phyloP scores from a whole-genome alignment of 2,888 invertebrate genomes.

The Dicyrtoma fusca region DNA sequence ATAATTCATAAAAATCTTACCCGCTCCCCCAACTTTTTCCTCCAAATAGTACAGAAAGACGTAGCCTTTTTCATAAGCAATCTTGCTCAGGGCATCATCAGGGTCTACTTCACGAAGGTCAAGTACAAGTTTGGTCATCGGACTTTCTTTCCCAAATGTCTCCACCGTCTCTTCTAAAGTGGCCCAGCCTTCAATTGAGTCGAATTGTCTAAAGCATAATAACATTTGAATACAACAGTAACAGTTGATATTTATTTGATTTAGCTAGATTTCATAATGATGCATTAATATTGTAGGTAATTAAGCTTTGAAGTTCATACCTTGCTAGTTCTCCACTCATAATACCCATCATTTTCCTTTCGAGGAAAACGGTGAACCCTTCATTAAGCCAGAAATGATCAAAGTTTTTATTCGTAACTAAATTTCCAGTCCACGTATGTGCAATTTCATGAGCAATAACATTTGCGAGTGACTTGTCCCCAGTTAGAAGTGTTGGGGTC shows the following conservation, averaged over 20 bases:
- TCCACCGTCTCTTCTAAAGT: slow-evolving; percentile 74
- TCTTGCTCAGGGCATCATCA: slow-evolving; percentile 85
- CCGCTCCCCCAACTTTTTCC: slow-evolving; percentile 76
- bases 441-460: slow-evolving; percentile 95
- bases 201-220: slow-evolving; percentile 70
- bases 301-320: slow-evolving; percentile 20
- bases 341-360: slow-evolving; percentile 79
- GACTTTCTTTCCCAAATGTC: slow-evolving; percentile 67
- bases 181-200: slow-evolving; percentile 75
- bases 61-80: slow-evolving; percentile 93
- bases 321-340: slow-evolving; percentile 66
- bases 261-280: no score
- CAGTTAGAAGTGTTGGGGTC: slow-evolving; percentile 88
- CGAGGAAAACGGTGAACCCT: slow-evolving; percentile 90
- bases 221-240: slow-evolving; percentile 54
- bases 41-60: slow-evolving; percentile 87
- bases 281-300: no score
- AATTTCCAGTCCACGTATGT: slow-evolving; percentile 94
- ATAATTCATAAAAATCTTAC: slow-evolving; percentile 60
- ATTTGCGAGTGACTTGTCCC: slow-evolving; percentile 84
- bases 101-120: slow-evolving; percentile 80
- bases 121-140: slow-evolving; percentile 77
- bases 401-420: slow-evolving; percentile 89
- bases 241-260: slow-evolving; percentile 54
- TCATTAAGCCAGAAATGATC: slow-evolving; percentile 98